Conservation (phyloP, 2,113 vertebrate species). For the Megaceryle torquata region DNA sequence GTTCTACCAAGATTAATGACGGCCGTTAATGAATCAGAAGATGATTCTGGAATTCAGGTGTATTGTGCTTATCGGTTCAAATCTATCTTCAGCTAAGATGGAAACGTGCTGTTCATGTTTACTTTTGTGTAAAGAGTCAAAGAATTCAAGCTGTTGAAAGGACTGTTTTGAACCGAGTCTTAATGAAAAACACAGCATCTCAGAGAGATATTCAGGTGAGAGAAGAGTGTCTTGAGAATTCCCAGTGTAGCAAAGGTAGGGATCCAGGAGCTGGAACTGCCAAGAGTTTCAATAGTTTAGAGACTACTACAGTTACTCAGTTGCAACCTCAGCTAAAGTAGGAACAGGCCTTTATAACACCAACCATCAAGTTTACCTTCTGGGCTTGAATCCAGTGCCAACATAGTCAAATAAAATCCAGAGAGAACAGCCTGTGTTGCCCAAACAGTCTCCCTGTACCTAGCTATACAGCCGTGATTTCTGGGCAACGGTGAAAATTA, state of each 20-base stretch:
- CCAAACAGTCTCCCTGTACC: background rate
- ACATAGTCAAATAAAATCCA: conserved; percentile 25
- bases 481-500: conserved; percentile 3
- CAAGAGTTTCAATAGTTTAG: background rate
- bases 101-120: background rate
- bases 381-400: conserved; percentile 30
- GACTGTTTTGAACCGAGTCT: background rate
- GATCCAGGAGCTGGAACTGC: background rate
- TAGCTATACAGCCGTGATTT: background rate
- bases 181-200: background rate
- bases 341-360: conserved; percentile 1
- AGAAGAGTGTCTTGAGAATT: background rate
- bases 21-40: background rate
- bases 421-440: conserved; percentile 29
- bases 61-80: background rate
- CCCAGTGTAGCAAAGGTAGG: background rate
- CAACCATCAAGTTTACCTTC: conserved; percentile 36
- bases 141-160: background rate
- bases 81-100: background rate
- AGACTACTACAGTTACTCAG: conserved; percentile 1
- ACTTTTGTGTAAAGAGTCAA: background rate
- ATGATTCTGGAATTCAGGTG: conserved; percentile 25
- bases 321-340: background rate
- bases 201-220: background rate
- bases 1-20: conserved; percentile 22